Evolutionary conservation across 2,797 vertebrate genomes (phyloP).

Genomic region (Hydrophis major): DNA sequence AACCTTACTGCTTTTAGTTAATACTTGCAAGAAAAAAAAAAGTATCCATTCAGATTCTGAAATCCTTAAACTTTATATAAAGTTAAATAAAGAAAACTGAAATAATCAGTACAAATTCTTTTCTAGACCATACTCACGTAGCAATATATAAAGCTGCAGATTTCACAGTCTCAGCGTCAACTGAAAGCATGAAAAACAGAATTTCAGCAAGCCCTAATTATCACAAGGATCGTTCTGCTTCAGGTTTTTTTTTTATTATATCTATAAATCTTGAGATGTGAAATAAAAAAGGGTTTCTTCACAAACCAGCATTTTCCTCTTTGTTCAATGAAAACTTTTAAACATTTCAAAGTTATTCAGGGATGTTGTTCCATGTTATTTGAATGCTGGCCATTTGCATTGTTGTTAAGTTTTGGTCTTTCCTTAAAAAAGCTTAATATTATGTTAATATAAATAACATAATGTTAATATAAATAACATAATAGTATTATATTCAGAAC

Average conservation of each 20-base stretch:
- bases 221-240: conserved; percentile 52
- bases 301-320: conserved; percentile 53
- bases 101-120: not conserved
- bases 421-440: not conserved
- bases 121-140: not conserved
- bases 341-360: conserved; percentile 39
- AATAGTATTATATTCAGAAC: not conserved
- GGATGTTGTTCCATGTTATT: conserved; percentile 34
- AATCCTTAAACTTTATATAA: not conserved
- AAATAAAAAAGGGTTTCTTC: conserved; percentile 52
- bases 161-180: conserved; percentile 62
- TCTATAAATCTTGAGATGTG: conserved; percentile 59
- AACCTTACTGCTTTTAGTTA: not conserved
- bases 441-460: not conserved
- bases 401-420: not conserved
- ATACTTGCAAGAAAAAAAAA: not conserved
- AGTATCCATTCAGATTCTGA: not conserved
- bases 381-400: not conserved
- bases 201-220: conserved; percentile 53
- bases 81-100: not conserved
- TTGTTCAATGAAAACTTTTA: conserved; percentile 44
- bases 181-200: conserved; percentile 60
- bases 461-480: not conserved
- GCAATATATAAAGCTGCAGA: conserved; percentile 45
- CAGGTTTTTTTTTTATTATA: conserved; percentile 51